Percentiles rank a stretch among this genome's conserved stretches.
Evolutionary conservation across 1,140 invertebrate genomes (phyloP).

Genomic region (Penaeus japonicus): DNA sequence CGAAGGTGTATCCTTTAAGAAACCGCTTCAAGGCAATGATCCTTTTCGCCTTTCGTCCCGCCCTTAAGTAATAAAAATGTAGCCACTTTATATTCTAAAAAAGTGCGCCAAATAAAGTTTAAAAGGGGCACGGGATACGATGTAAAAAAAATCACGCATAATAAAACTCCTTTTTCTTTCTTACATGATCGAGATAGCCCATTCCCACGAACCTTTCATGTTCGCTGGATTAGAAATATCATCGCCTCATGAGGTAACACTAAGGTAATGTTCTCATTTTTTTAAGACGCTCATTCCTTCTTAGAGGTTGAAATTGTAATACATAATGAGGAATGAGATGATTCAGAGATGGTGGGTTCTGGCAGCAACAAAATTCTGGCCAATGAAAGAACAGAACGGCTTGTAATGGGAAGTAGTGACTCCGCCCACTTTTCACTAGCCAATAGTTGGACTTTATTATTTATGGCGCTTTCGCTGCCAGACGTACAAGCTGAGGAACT

Average conservation of each 20-base stretch:
- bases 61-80: no score
- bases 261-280: constrained; percentile 42
- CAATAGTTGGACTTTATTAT: constrained; percentile 37
- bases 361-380: constrained; percentile 24
- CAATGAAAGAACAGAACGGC: constrained; percentile 14
- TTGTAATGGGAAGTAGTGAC: constrained; percentile 23
- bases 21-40: no score
- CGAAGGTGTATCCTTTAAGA: no score
- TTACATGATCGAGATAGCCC: no score
- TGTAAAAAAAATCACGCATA: no score
- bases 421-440: constrained; percentile 27
- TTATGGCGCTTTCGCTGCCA: constrained; percentile 33
- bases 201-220: no score
- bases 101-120: no score
- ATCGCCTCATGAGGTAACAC: background rate
- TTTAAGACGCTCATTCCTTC: constrained; percentile 41
- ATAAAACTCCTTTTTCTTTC: no score
- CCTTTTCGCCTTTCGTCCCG: no score
- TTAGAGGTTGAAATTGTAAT: constrained; percentile 42
- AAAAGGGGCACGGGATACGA: no score
- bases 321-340: constrained; percentile 42
- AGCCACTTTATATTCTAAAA: no score
- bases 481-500: background rate
- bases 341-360: constrained; percentile 19
- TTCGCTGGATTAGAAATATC: no score